Base-by-base conservation (phyloP, 2,797 vertebrate genomes). In the Rhinella marina region DNA sequence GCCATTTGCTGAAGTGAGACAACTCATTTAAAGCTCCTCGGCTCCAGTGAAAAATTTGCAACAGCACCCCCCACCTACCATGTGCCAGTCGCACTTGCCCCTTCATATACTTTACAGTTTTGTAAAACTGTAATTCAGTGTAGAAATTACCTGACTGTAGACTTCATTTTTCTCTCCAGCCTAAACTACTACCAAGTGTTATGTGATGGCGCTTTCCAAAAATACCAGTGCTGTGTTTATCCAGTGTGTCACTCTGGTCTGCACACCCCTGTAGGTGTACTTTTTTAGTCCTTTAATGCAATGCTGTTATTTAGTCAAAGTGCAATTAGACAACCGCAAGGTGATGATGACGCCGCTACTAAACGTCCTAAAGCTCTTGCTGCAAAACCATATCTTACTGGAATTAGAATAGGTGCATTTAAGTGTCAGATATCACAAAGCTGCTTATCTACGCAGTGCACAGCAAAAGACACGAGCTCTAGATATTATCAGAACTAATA, bases 361-460 rank as follows among this genome's bases (percentile, higher is more conserved):
- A 32, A 48, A 82, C 62, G 66, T 76, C 54, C 17, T 11, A 48
- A 70, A 82, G 16, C 66, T 25, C 21, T 52, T 41, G 56, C 70
- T 62, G 70, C 29, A 82, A n/a, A 75, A 61, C 82, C 48, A 82
- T 64, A 87, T 41, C 70, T 56, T 59, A 23, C 56, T 62, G 27
- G 82, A 87, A 82, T 82, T 82, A 87, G 76, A 87, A 59, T 11
- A 62, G 52, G 79, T 16, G 2, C 41, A 52, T 32, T 82, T 7
- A 25, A 75, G 80, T 82, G 68, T 87, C 86, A 54, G 66, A 87
- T 87, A 82, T 57, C 80, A 73, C 80, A 82, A 75, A 82, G n/a
- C 70, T 72, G 68, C 57, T 52, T 76, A 59, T 77, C 78, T 64
- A 56, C 66, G 29, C 80, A 21, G 25, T 16, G 72, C 41, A 85